A percentile compares a stretch with the other conserved stretches of the same genome.
Conservation (phyloP, 2,113 vertebrate species). For the Actenoides hombroni region DNA sequence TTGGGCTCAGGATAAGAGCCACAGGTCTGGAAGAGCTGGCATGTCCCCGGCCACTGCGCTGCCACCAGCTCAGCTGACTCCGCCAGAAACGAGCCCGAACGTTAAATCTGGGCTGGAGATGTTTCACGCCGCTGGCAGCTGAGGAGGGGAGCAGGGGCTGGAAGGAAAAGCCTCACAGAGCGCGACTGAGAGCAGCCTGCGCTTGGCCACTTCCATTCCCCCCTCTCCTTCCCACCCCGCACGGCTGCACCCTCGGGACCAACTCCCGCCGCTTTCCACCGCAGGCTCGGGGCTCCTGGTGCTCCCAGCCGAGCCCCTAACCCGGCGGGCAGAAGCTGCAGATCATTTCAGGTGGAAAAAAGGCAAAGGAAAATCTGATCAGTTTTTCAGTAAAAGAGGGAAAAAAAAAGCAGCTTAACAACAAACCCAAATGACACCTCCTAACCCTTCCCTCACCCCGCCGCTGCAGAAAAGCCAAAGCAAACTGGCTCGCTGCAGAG, state of each 20-base stretch:
- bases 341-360: not conserved
- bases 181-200: fast-evolving
- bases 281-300: not conserved
- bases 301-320: fast-evolving
- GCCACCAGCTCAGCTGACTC: not conserved
- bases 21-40: not conserved
- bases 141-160: not conserved
- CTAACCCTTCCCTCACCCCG: not conserved
- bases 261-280: not conserved
- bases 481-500: not conserved
- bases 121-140: not conserved
- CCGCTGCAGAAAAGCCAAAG: not conserved
- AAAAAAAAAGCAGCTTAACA: not conserved
- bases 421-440: not conserved
- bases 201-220: not conserved
- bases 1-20: not conserved
- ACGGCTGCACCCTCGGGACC: not conserved
- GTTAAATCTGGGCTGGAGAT: not conserved
- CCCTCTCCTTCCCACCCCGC: not conserved
- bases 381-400: not conserved
- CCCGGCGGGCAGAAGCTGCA: not conserved
- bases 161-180: not conserved
- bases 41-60: fast-evolving
- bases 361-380: not conserved
- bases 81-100: not conserved